phyloP scores from a whole-genome alignment of 2,888 invertebrate genomes.

The Incurvaria masculella region DNA sequence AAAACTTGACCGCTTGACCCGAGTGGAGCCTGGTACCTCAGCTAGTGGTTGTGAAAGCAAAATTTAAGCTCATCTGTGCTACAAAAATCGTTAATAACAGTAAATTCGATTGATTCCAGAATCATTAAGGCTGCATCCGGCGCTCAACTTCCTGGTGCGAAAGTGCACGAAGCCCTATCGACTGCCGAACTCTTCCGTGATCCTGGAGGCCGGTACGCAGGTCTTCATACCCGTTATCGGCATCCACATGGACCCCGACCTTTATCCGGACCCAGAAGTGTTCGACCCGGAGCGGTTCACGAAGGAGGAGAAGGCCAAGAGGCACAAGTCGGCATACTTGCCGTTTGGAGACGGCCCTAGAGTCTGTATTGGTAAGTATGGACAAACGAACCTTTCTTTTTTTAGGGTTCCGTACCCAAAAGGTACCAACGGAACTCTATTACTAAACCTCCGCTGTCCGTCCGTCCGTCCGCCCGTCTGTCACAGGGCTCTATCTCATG shows the following conservation, averaged over 20 bases:
- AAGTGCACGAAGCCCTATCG: constrained; percentile 48
- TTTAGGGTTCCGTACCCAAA: too few species aligned
- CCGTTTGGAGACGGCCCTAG: constrained; percentile 58
- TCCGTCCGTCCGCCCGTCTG: too few species aligned
- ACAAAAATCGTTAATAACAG: background rate
- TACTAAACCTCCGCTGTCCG: too few species aligned
- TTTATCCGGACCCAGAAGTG: constrained; percentile 52
- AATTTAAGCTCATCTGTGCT: background rate
- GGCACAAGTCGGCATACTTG: constrained; percentile 44
- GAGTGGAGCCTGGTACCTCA: too few species aligned
- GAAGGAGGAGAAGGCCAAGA: constrained; percentile 36
- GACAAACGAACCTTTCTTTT: too few species aligned
- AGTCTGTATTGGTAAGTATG: constrained; percentile 49
- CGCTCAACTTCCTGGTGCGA: constrained; percentile 47
- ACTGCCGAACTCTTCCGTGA: constrained; percentile 43
- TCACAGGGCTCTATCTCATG: too few species aligned
- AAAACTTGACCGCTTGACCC: background rate
- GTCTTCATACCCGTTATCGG: constrained; percentile 54
- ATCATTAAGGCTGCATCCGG: constrained; percentile 58
- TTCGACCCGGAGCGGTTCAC: constrained; percentile 59
- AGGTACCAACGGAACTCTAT: too few species aligned
- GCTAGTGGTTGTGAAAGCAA: background rate
- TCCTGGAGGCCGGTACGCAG: constrained; percentile 47
- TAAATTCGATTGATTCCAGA: constrained; percentile 30
- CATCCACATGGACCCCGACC: constrained; percentile 55